A percentile compares a stretch with the other conserved stretches of the same genome.
phyloP scores from a whole-genome alignment of 2,888 invertebrate genomes.

The Meteorus cinctellus region DNA sequence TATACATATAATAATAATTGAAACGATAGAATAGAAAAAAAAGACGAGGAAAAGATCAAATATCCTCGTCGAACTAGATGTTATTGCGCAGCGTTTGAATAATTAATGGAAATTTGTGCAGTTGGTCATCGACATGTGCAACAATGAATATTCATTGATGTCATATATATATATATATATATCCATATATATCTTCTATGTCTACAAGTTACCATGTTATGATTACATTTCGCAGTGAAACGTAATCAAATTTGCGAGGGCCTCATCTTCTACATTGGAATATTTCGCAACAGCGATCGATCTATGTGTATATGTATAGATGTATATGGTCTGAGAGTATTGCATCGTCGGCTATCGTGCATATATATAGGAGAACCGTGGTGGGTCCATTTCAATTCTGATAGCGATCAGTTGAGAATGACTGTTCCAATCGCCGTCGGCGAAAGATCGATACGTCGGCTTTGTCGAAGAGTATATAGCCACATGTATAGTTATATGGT shows the following conservation, averaged over 20 bases:
- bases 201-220: conserved; percentile 42
- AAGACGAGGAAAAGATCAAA: too few species aligned
- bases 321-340: not conserved
- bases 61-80: not conserved
- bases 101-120: not conserved
- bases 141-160: conserved; percentile 27
- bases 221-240: conserved; percentile 40
- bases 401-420: conserved; percentile 36
- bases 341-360: not conserved
- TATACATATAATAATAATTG: not conserved
- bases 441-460: conserved; percentile 43
- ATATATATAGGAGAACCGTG: conserved; percentile 9
- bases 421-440: conserved; percentile 36
- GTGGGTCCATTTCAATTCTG: conserved; percentile 39
- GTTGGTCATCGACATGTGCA: not conserved
- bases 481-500: not conserved
- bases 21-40: not conserved
- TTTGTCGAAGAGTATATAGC: conserved; percentile 31
- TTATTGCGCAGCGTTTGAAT: conserved; percentile 1
- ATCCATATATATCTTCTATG: not conserved
- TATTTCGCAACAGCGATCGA: conserved; percentile 16
- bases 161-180: conserved; percentile 23
- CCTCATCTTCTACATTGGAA: conserved; percentile 22
- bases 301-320: not conserved
- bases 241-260: conserved; percentile 35